These are phyloP conservation scores for Pterocles gutturalis DNA, from an alignment of 2,113 vertebrate genomes.

Conservation along the genomic window DNA sequence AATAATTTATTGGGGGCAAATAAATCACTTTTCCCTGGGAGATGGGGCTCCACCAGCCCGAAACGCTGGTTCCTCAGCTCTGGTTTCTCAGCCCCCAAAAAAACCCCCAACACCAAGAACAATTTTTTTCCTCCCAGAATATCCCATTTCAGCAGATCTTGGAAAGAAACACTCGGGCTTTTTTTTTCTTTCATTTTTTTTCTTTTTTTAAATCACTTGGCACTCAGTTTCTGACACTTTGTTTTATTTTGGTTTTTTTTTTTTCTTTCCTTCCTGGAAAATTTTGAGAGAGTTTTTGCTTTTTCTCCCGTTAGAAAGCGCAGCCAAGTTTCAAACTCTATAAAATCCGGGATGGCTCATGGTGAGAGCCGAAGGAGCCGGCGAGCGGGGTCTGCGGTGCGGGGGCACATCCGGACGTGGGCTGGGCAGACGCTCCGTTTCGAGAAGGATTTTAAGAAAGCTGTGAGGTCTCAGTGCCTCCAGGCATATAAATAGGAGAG, in stretches of 20 bases:
- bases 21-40: neutral
- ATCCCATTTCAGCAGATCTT: neutral
- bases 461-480: slow-evolving; percentile 23
- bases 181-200: neutral
- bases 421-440: slow-evolving; percentile 20
- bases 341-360: neutral
- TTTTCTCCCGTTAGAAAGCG: neutral
- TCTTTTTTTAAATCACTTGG: neutral
- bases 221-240: neutral
- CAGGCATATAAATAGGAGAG: neutral
- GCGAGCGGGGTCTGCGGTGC: neutral
- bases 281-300: slow-evolving; percentile 10
- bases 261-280: neutral
- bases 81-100: neutral
- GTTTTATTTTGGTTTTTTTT: slow-evolving; percentile 1
- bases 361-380: neutral
- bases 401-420: slow-evolving; percentile 3
- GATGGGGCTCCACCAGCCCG: neutral
- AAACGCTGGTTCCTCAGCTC: neutral
- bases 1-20: neutral
- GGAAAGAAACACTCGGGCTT: neutral
- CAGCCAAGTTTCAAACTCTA: slow-evolving; percentile 2
- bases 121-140: slow-evolving; percentile 2
- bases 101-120: neutral
- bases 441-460: neutral